Evolutionary conservation across 2,888 invertebrate genomes (phyloP).

Genomic region (Frankliniella fusca): DNA sequence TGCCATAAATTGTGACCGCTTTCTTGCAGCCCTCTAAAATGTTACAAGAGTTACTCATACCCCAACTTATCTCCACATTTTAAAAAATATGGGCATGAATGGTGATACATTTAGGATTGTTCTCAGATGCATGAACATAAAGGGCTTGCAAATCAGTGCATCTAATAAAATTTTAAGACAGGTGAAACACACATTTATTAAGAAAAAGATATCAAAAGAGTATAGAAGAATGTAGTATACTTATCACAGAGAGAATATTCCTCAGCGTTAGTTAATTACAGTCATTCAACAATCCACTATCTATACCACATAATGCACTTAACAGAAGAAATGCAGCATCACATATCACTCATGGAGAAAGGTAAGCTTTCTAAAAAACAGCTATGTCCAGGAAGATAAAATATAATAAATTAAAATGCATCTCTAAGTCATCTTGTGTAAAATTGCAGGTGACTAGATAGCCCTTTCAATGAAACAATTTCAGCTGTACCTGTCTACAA

Average conservation of each 20-base stretch:
- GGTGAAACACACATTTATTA: conserved; percentile 17
- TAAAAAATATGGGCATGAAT: no score
- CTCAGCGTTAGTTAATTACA: conserved; percentile 14
- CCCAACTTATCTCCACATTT: no score
- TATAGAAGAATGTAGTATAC: conserved; percentile 25
- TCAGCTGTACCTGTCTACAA: not conserved
- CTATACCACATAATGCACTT: not conserved
- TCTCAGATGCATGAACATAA: not conserved
- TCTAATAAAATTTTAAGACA: conserved; percentile 18
- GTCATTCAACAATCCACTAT: conserved; percentile 15
- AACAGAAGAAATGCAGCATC: conserved; percentile 10
- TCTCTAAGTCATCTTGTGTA: not conserved
- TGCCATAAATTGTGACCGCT: not conserved
- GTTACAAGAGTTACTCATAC: no score
- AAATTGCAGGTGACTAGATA: conserved; percentile 8
- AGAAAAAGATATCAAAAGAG: conserved; percentile 25
- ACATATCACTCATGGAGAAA: conserved; percentile 15
- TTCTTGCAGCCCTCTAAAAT: no score
- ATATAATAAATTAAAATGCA: conserved; percentile 24
- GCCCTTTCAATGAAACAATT: not conserved
- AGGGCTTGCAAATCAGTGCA: not conserved
- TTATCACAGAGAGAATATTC: conserved; percentile 17
- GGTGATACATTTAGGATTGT: not conserved
- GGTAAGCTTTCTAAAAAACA: not conserved
- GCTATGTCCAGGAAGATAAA: conserved; percentile 16